These are phyloP conservation scores for Pseudomugil tenellus DNA, from an alignment of 2,797 vertebrate genomes.

Conservation along the genomic window DNA sequence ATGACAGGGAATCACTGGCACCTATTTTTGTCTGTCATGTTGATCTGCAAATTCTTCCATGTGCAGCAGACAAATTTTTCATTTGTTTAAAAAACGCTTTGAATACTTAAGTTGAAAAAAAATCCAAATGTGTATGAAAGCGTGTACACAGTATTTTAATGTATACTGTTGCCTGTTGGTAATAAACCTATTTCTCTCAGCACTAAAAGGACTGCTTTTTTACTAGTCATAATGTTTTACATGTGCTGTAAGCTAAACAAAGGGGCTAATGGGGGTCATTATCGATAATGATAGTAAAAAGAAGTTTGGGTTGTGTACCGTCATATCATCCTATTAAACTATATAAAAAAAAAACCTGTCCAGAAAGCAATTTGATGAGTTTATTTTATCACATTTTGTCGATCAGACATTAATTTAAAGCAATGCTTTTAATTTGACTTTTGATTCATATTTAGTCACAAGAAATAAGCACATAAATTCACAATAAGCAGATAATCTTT, in stretches of 20 bases:
- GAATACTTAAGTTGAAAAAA: slow-evolving; percentile 58
- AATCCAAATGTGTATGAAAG: slow-evolving; percentile 69
- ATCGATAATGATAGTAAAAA: no score
- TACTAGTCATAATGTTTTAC: slow-evolving; percentile 43
- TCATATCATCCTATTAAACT: not conserved
- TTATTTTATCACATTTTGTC: not conserved
- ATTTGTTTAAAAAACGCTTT: slow-evolving; percentile 48
- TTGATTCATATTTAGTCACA: not conserved
- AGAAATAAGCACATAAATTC: no score
- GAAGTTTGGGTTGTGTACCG: not conserved
- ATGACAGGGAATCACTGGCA: slow-evolving; percentile 66
- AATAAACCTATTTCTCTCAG: slow-evolving; percentile 76
- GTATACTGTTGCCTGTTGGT: slow-evolving; percentile 78
- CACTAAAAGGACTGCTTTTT: slow-evolving; percentile 65
- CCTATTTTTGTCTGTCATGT: slow-evolving; percentile 70
- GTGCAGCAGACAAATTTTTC: slow-evolving; percentile 70
- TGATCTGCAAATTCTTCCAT: slow-evolving; percentile 71
- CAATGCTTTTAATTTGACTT: not conserved
- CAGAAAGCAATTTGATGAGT: not conserved
- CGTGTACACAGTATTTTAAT: slow-evolving; percentile 76
- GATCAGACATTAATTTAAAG: not conserved
- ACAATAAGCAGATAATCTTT: no score
- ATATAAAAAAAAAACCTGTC: not conserved
- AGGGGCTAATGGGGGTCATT: no score
- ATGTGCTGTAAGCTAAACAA: not conserved